Base-by-base conservation (phyloP, 1,140 invertebrate genomes). In the Sminthurinus signatus region DNA sequence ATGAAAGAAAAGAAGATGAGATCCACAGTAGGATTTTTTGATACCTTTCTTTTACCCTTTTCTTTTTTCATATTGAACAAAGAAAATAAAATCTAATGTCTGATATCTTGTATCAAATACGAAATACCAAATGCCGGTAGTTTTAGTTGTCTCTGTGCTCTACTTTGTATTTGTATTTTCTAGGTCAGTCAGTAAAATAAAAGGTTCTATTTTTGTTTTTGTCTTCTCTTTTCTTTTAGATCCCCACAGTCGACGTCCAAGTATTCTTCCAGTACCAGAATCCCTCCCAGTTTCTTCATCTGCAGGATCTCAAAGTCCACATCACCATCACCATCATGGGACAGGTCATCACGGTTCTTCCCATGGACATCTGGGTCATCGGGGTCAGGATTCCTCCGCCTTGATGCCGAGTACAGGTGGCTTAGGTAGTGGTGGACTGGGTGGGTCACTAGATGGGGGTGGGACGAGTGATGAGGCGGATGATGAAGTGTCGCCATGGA, bases 381-480 rank as follows among this genome's bases (percentile, higher is more conserved):
- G 39, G 39, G n/a, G n/a, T n/a, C 84, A 89, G 56, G 81, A 86
- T 0, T 80, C 84, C 10, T 5, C 5, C 17, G n/a, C n/a, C 44
- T n/a, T n/a, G 8, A n/a, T 5, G 19, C 42, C 57, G 46, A n/a
- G n/a, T n/a, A n/a, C n/a, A n/a, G 43, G 14, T 8, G 48, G 46
- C 2, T 56, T 29, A 3, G 55, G 15, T 14, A 29, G 29, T 50
- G 51, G 14, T 8, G 32, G 5, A 25, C 23, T 50, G 27, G 23
- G 29, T 4, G 44, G 46, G 12, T 54, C 64, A 23, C 42, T 39
- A 15, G 73, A 74, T 21, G 84, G 84, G 64, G 84, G 81, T 0
- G 88, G 90, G 65, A 88, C 89, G 70, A 91, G 88, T 70, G 89
- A 92, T 70, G 89, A 93, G 75, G 82, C 91, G 55, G 88, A 91